Conservation (phyloP, 2,113 vertebrate species). For the Dicerorhinus sumatrensis region DNA sequence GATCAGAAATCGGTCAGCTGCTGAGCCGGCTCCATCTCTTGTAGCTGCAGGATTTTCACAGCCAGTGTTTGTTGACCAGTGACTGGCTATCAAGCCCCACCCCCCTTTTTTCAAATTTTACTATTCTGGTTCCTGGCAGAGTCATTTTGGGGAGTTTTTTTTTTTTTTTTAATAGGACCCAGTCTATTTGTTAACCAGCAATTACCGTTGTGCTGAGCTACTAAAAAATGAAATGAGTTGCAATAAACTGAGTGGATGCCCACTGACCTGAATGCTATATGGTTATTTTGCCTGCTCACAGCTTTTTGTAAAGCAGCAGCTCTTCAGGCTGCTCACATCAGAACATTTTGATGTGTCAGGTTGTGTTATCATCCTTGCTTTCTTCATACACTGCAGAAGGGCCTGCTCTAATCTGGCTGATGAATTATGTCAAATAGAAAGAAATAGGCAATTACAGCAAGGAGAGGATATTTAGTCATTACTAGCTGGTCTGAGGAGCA, state of each 20-base stretch:
- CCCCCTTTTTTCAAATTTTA: not conserved
- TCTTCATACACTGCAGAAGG: not conserved
- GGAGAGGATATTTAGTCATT: constrained; percentile 44
- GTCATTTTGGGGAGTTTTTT: not conserved
- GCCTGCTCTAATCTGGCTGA: constrained; percentile 55
- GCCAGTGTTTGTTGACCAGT: constrained; percentile 39
- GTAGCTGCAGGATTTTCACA: constrained; percentile 38
- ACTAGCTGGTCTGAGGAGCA: constrained; percentile 26
- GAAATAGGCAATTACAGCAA: constrained; percentile 66
- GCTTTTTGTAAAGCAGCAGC: not conserved
- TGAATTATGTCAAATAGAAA: constrained; percentile 75
- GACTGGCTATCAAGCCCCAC: not conserved
- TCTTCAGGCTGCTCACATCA: not conserved
- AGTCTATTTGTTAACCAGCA: not conserved
- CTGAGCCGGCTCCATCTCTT: constrained; percentile 7
- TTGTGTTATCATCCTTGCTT: constrained; percentile 35
- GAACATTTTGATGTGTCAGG: constrained; percentile 2
- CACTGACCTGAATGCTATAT: not conserved
- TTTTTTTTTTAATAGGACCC: not conserved
- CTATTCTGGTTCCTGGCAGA: constrained; percentile 51
- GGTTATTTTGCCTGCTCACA: constrained; percentile 9
- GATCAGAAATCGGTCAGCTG: constrained; percentile 60
- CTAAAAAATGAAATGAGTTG: constrained; percentile 66
- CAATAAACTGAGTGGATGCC: not conserved
- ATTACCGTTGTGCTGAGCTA: constrained; percentile 76